Percentiles rank a stretch among this genome's conserved stretches.
phyloP scores from a whole-genome alignment of 1,140 invertebrate genomes.

The Dinoponera quadriceps region DNA sequence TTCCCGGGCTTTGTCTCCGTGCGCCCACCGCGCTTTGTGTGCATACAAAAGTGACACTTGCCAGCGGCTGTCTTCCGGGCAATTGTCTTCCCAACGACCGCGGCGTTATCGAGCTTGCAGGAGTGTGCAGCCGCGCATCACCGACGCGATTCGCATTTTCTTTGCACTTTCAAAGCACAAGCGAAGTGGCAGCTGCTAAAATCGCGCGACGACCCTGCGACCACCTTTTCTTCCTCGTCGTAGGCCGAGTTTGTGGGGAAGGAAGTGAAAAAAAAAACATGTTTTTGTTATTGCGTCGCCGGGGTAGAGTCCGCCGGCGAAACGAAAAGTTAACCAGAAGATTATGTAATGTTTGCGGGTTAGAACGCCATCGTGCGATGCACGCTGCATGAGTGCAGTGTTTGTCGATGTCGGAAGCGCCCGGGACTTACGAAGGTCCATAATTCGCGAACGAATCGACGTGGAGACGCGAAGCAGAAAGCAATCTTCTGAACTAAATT shows the following conservation, averaged over 20 bases:
- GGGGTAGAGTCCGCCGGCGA: not conserved
- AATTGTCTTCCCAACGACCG: slow-evolving; percentile 66
- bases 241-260: not conserved
- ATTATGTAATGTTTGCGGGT: too few relatives aligned
- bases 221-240: not conserved
- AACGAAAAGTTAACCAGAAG: not conserved
- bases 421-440: too few relatives aligned
- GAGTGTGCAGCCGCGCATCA: not conserved
- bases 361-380: too few relatives aligned
- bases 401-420: too few relatives aligned
- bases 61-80: slow-evolving; percentile 66
- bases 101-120: slow-evolving; percentile 36
- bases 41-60: slow-evolving; percentile 69
- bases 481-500: too few relatives aligned
- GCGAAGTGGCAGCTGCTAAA: not conserved
- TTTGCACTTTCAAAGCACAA: not conserved
- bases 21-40: slow-evolving; percentile 62
- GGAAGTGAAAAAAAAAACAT: not conserved
- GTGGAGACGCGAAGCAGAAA: too few relatives aligned
- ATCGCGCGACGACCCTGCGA: not conserved
- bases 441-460: too few relatives aligned
- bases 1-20: slow-evolving; percentile 48
- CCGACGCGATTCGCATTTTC: slow-evolving; percentile 3
- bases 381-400: too few relatives aligned
- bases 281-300: not conserved